Conservation (phyloP, 2,888 invertebrate species). For the Netelia inedita region DNA sequence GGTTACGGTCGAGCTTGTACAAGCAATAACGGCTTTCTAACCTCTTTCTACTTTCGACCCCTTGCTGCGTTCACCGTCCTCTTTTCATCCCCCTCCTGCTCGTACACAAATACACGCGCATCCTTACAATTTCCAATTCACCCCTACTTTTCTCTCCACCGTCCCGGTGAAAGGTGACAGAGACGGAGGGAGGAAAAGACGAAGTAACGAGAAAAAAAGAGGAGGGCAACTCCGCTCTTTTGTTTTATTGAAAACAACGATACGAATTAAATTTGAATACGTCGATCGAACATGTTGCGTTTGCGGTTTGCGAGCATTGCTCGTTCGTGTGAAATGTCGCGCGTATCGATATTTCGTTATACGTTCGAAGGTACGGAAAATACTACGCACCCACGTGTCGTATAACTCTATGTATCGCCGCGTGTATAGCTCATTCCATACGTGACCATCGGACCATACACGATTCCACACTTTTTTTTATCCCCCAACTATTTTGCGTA, state of each 20-base stretch:
- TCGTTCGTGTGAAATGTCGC: slow-evolving; percentile 5
- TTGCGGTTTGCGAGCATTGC: background rate
- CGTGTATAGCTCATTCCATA: background rate
- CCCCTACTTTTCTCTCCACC: background rate
- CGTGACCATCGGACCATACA: too few species aligned
- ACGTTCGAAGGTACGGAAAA: slow-evolving; percentile 7
- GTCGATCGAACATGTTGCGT: slow-evolving; percentile 35
- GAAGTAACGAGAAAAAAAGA: background rate
- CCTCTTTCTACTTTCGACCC: slow-evolving; percentile 10
- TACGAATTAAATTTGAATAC: slow-evolving; percentile 55
- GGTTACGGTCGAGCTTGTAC: slow-evolving; percentile 18
- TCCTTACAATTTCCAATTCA: slow-evolving; percentile 53
- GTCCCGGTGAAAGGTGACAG: slow-evolving; percentile 8
- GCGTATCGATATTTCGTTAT: slow-evolving; percentile 3
- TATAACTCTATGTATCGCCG: background rate
- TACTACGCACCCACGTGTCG: background rate
- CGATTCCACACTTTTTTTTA: too few species aligned
- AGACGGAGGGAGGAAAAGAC: background rate
- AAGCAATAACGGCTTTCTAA: slow-evolving; percentile 26
- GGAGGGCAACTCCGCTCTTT: background rate
- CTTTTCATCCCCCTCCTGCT: background rate
- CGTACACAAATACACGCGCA: slow-evolving; percentile 2
- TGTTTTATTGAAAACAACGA: slow-evolving; percentile 4
- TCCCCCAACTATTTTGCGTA: too few species aligned
- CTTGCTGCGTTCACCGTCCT: background rate